Evolutionary conservation across 2,113 vertebrate species (phyloP).

Genomic region (Xenus cinereus): DNA sequence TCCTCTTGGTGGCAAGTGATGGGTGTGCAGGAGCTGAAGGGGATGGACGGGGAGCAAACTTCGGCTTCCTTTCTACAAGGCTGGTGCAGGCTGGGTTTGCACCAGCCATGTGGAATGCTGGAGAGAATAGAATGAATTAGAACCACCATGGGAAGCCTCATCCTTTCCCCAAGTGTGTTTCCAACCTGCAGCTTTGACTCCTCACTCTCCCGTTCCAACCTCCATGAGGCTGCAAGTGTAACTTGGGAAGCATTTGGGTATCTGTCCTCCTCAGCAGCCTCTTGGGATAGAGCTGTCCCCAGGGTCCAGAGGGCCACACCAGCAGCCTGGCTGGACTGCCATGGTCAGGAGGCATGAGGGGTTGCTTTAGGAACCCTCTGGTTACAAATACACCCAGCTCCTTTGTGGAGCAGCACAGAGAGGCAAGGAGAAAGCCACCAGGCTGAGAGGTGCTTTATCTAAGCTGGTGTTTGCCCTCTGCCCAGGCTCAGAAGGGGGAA

Average conservation of each 20-base stretch:
- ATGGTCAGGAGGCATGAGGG: neutral
- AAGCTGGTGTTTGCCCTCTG: neutral
- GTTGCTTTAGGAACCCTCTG: neutral
- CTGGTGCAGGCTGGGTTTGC: neutral
- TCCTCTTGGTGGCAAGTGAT: fast-evolving
- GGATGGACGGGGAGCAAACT: neutral
- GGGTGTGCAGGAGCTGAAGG: neutral
- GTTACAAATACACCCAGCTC: neutral
- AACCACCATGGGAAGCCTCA: neutral
- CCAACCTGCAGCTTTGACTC: neutral
- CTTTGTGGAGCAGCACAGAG: neutral
- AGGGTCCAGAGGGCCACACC: too few relatives aligned
- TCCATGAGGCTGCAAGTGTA: neutral
- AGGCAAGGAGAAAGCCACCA: neutral
- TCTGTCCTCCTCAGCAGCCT: neutral
- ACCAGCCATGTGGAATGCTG: neutral
- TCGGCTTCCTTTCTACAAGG: neutral
- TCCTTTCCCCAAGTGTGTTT: neutral
- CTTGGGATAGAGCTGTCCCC: neutral
- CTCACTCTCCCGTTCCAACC: neutral
- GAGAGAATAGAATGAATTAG: neutral
- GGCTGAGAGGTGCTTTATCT: neutral
- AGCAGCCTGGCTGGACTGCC: neutral
- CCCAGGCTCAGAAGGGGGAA: neutral
- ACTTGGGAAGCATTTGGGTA: neutral